Base-by-base conservation (phyloP, 2,888 invertebrate species). In the Ethmia dodecea region DNA sequence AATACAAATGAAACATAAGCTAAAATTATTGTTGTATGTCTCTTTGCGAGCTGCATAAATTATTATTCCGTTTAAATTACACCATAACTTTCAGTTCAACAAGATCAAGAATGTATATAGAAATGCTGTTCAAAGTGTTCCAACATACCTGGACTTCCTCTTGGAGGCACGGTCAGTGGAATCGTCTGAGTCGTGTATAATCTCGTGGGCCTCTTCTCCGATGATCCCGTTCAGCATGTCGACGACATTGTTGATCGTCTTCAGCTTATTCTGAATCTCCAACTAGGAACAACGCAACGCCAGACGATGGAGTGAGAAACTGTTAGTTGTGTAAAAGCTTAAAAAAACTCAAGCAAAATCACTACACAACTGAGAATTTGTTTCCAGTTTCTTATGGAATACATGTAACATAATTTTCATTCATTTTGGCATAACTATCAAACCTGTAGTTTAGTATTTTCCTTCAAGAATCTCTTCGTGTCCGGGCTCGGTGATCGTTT, bases 171-270 rank as follows among this genome's bases (percentile, higher is more conserved):
- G 67, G 0, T 78, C 78, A 0, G 54, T 38, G 0, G 73, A 54
- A 10, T 69, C 70, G 1, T 75, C 78, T 0, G 59, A 52, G 1
- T 68, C 69, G 1, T 14, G 31, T 1, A 22, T 48, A 2, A 54
- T 31, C 24, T 74, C 72, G 2, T 54, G 58, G 1, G 72, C 79
- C 49, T 91, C 92, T 54, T 94, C 93, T 1, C 94, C 94, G 56
- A 95, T 94, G 61, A 95, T 93, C 20, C 92, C 92, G 40, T 93
- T 93, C 55, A 96, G 86, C 93, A 95, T 95, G 62, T 95, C 95
- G 59, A 96, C 93, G 13, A 95, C 94, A 72, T 94, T 94, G 75
- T 92, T 91, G 67, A 95, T 94, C 0, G 94, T 94, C 77, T 93
- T 93, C 81, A 93, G 80, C 81, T 93, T 93, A 64, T 90, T 91